Evolutionary conservation across 2,888 invertebrate species (phyloP), one percentile per base, ranked within the genome.

Genomic region (Parasteatoda lunata): DNA sequence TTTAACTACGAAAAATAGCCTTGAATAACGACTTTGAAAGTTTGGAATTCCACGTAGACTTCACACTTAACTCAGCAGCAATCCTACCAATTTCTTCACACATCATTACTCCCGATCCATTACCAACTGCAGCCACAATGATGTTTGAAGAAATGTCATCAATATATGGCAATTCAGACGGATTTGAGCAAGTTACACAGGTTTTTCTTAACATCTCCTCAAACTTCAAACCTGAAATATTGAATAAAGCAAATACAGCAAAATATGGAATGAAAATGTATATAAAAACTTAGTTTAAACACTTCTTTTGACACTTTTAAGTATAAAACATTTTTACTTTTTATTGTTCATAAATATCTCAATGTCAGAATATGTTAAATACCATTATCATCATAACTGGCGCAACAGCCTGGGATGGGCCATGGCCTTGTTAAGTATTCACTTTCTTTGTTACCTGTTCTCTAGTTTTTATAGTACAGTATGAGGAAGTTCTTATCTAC

Each of bases 41-140:
- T 49, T 88, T 76, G 1, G 88, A 83, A 13, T 90, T 87, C 91
- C 91, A 91, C 45, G 68, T 77, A 13, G 89, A 89, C n/a, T 84
- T 89, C 66, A 89, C 59, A 48, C 90, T 80, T 81, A 91, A 82
- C n/a, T 71, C 68, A 3, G 90, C 90, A 6, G 90, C 91, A 4
- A 91, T 83, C 51, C 91, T 87, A 69, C 91, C 91, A 13, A 91
- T 90, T 87, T 91, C 91, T 68, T 91, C 91, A 48, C 90, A 89
- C 1, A 90, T 90, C 78, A 90, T 90, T 3, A 91, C 91, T 59
- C 90, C 91, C 59, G 86, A 88, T 0, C 91, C 91, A 80, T 90
- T 90, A 6, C 91, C 90, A 6, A 90, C 91, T 4, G 89, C 87
- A 45, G 89, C 89, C 0, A 89, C 73, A n/a, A 79, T 88, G 3